Conservation (phyloP, 2,888 invertebrate genomes). For the Cheilosia vernalis region DNA sequence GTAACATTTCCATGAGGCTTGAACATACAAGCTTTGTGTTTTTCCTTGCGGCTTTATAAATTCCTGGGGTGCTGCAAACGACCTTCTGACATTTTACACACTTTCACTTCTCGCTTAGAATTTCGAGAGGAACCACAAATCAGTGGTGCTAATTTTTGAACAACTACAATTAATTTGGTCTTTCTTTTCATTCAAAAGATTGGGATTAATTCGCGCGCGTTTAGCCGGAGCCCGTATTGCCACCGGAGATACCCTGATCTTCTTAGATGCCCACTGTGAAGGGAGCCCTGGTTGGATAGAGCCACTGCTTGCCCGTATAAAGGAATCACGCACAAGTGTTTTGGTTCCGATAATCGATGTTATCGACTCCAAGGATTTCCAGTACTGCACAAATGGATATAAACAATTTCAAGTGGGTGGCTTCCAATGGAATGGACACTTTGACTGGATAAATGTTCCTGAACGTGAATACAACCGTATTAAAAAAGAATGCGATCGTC, state of each 20-base stretch:
- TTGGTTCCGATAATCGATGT: constrained; percentile 98
- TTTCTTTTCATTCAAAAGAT: constrained; percentile 82
- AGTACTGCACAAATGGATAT: constrained; percentile 83
- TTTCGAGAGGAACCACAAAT: background rate
- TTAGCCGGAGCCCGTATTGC: constrained; percentile 94
- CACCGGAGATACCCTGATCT: constrained; percentile 90
- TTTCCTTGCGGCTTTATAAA: background rate
- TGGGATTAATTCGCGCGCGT: constrained; percentile 95
- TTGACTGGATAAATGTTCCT: constrained; percentile 91
- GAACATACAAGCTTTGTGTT: no score
- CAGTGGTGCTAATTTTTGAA: background rate
- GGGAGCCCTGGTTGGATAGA: constrained; percentile 92
- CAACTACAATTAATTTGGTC: background rate
- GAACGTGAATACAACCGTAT: constrained; percentile 82
- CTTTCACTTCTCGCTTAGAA: background rate
- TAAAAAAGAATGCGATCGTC: constrained; percentile 79
- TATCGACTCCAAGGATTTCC: constrained; percentile 87
- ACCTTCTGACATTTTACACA: background rate
- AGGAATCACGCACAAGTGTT: constrained; percentile 90
- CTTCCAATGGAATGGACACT: constrained; percentile 93
- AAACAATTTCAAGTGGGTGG: constrained; percentile 83
- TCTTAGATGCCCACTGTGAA: constrained; percentile 97
- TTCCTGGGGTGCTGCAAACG: background rate
- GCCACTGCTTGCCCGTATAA: constrained; percentile 93
- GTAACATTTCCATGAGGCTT: no score